Conservation (phyloP, 2,797 vertebrate species). For the Lagorchestes hirsutus region DNA sequence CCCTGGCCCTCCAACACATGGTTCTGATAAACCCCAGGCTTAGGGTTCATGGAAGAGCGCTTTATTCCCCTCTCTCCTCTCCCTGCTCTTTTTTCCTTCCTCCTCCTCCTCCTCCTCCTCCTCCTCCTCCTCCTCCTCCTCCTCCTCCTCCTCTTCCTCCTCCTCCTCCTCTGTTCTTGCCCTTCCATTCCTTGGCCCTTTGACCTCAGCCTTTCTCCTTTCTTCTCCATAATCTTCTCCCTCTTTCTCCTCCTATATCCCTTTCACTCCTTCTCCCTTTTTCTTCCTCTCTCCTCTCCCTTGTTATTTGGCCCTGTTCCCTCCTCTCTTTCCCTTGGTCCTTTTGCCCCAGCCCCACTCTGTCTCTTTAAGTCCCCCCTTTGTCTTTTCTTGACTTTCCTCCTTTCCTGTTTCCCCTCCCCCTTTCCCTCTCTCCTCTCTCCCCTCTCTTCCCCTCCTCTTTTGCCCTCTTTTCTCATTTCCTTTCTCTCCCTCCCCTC, state of each 20-base stretch:
- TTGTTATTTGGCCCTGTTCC: neutral
- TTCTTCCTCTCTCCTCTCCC: neutral
- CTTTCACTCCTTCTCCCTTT: neutral
- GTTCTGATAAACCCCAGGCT: constrained; percentile 59
- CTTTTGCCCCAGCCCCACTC: neutral
- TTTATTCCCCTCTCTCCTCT: constrained; percentile 65
- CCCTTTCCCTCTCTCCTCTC: neutral
- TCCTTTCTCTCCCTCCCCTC: neutral
- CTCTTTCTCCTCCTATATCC: neutral
- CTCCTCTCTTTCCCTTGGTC: neutral
- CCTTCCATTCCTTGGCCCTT: neutral
- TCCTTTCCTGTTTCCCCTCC: neutral
- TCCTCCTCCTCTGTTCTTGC: constrained; percentile 26
- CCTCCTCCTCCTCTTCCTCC: neutral
- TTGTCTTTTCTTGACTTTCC: neutral
- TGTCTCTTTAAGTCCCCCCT: neutral
- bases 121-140: neutral
- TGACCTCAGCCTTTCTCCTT: neutral
- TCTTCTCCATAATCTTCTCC: neutral
- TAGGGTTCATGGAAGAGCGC: constrained; percentile 69
- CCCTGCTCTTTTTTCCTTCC: neutral
- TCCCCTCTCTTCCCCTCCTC: too few species aligned
- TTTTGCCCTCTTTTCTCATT: too few species aligned
- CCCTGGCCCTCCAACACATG: constrained; percentile 68
- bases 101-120: constrained; percentile 28